Base-by-base conservation (phyloP, 2,113 vertebrate genomes). In the Corvus moneduloides region DNA sequence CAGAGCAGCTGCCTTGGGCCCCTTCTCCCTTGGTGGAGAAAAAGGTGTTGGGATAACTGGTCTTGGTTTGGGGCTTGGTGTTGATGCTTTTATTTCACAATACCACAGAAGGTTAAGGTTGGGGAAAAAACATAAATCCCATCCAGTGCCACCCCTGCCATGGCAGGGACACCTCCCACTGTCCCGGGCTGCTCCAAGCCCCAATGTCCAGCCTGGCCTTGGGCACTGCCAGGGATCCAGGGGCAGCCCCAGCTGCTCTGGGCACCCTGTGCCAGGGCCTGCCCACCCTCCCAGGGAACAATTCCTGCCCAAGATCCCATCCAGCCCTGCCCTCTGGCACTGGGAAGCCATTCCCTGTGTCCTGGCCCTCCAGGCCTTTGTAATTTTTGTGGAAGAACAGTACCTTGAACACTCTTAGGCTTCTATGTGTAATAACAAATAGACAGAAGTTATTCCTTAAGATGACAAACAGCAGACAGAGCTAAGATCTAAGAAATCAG, bases 361-460 rank as follows among this genome's bases (percentile, higher is more conserved):
- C 4, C n/a, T 68, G 46, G 5, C 33, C 15, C 22, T 81, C 3
- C 54, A 61, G 12, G 0, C 21, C 30, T 68, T 44, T 18, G 30
- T 7, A 22, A 54, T 30, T 68, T 18, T 39, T n/a, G 13, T 67
- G 79, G 13, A 62, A 63, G 22, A 11, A 19, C 18, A 18, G 16
- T 30, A 3, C n/a, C 20, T 33, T 13, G 14, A 85, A 4, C 6
- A 0, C 23, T 5, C 26, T 1, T 1, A 16, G 11, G 10, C n/a
- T 73, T 61, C 18, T 51, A 1, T 18, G 16, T 20, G 2, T 32
- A 69, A 26, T 27, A 28, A 21, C 21, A 49, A 24, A 9, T 5
- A 67, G 43, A 14, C 13, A 33, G 39, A 26, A 56, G 9, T 51
- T 79, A 15, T 0, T 71, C 5, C 9, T 49, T 7, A 33, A n/a